Percentiles rank a stretch among this genome's conserved stretches.
phyloP scores from a whole-genome alignment of 2,797 vertebrate species.

The Ctenosaura bakeri region DNA sequence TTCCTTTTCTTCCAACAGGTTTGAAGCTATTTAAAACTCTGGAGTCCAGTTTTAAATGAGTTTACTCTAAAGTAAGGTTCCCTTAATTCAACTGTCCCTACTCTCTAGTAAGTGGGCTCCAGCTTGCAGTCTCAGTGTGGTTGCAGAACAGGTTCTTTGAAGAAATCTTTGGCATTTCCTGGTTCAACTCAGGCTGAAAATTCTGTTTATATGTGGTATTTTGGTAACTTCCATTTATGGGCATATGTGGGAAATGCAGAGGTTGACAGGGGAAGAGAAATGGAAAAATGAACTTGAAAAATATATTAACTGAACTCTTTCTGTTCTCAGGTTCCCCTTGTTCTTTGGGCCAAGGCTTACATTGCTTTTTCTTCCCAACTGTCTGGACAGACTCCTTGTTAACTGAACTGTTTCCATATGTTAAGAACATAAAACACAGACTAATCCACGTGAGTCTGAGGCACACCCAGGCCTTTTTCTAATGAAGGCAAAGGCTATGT shows the following conservation, averaged over 20 bases:
- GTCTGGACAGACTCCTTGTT: slow-evolving; percentile 47
- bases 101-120: not conserved
- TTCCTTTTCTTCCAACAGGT: not conserved
- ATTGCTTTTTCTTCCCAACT: slow-evolving; percentile 67
- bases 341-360: slow-evolving; percentile 67
- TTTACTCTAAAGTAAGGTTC: not conserved
- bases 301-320: slow-evolving; percentile 76
- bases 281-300: slow-evolving; percentile 75
- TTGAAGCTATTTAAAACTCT: not conserved
- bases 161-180: slow-evolving; percentile 78
- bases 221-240: slow-evolving; percentile 78
- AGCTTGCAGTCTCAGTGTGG: not conserved
- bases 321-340: slow-evolving; percentile 72
- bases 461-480: slow-evolving; percentile 62
- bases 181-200: slow-evolving; percentile 74
- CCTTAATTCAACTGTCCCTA: not conserved
- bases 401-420: slow-evolving; percentile 75
- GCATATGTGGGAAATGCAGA: slow-evolving; percentile 70
- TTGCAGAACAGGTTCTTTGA: slow-evolving; percentile 68
- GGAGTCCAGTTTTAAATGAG: not conserved
- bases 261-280: slow-evolving; percentile 66
- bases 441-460: slow-evolving; percentile 50
- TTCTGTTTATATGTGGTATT: slow-evolving; percentile 72
- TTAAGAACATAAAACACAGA: slow-evolving; percentile 56
- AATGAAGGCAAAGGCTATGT: slow-evolving; percentile 50